Evolutionary conservation across 2,797 vertebrate genomes (phyloP), one percentile per base, ranked within the genome.

Genomic region (Smutsia temminckii): DNA sequence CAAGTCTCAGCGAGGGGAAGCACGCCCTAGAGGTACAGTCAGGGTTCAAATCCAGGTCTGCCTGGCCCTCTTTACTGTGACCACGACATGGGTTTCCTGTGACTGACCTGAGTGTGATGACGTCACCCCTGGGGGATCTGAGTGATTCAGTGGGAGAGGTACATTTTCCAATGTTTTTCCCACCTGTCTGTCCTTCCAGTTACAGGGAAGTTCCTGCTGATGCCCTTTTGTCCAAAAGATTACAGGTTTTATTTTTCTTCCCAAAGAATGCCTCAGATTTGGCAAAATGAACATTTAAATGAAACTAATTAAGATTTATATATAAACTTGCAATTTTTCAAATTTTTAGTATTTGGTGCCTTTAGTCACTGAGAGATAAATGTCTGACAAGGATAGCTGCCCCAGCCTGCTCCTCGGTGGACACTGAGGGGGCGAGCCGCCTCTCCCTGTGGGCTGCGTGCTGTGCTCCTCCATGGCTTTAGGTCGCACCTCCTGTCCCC

Each of bases 41-140:
- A 11, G 17, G 10, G 21, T n/a, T 75, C 69, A 25, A 29, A 51
- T 25, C 12, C 17, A 66, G 40, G 20, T 64, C n/a, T 4, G 7
- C 2, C 13, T 42, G n/a, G 51, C 9, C 7, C 10, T n/a, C 37
- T 20, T 27, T 23, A 20, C 49, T 55, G 0, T 49, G 42, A 10
- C 2, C 0, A 0, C 13, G 29, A 2, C 4, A 9, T 5, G 3
- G 17, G 1, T 59, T 53, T 0, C 1, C 8, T 21, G 14, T 63
- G 2, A n/a, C 64, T 10, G 14, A 4, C 1, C 8, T 14, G 20
- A 83, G 27, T 10, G 71, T 75, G 55, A 46, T 2, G 55, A 49
- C 78, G 16, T 21, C 2, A 34, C 2, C 6, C 8, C 18, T 49
- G 34, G 49, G 88, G 37, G 29, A 85, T 29, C 3, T 55, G n/a